Evolutionary conservation across 1,140 invertebrate genomes (phyloP).

Genomic region (Aphelenchoides fujianensis): DNA sequence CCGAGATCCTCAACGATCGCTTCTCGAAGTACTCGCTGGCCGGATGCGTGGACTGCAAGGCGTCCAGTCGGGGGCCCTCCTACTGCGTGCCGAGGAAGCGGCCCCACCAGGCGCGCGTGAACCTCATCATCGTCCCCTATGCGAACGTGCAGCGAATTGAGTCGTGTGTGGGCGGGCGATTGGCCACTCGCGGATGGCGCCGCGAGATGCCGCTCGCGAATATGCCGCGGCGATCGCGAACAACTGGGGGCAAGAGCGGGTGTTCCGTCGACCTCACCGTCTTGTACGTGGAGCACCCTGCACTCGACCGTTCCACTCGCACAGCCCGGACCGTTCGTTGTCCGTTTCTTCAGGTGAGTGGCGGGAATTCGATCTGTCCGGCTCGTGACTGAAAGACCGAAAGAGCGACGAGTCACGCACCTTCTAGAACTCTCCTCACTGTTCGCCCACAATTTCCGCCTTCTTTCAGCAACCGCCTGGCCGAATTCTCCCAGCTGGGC

Average conservation of each 20-base stretch:
- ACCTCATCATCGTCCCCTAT: not conserved
- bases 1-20: not conserved
- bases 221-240: not conserved
- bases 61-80: not conserved
- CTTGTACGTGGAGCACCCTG: not conserved
- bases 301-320: not conserved
- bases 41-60: conserved; percentile 3
- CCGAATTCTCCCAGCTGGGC: not conserved
- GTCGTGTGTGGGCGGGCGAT: conserved; percentile 6
- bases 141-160: conserved; percentile 8
- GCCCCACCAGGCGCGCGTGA: not conserved
- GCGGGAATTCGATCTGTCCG: not conserved
- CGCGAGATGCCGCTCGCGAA: not conserved
- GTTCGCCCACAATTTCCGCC: too few species aligned
- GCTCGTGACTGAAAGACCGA: not conserved
- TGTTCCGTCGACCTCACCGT: not conserved
- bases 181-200: not conserved
- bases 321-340: not conserved
- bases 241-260: not conserved
- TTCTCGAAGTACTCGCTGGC: not conserved
- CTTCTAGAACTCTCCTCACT: too few species aligned
- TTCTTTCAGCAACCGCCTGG: conserved; percentile 11
- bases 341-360: not conserved
- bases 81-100: not conserved
- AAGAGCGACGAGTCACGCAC: too few species aligned